Percentiles rank a stretch among this genome's conserved stretches.
Conservation (phyloP, 2,797 vertebrate species). For the Limnodromus scolopaceus region DNA sequence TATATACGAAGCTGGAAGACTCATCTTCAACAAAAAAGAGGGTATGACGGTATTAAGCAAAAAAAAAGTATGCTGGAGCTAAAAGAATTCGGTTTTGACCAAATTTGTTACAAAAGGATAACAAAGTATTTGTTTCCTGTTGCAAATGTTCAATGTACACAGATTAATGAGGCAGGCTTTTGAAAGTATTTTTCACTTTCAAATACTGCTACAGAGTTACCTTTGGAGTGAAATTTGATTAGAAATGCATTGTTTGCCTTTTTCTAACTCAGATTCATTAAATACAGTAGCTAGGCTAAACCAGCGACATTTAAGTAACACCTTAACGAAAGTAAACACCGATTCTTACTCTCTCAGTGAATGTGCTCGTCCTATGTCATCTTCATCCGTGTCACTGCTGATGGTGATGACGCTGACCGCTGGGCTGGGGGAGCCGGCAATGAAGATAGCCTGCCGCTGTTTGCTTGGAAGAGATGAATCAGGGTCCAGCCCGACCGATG, state of each 20-base stretch:
- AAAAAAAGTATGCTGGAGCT: background rate
- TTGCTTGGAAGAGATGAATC: constrained; percentile 80
- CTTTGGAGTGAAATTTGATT: background rate
- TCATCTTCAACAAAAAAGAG: background rate
- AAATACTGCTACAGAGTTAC: background rate
- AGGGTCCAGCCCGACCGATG: constrained; percentile 78
- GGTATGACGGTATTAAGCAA: background rate
- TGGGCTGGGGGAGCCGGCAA: constrained; percentile 89
- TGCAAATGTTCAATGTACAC: accelerated
- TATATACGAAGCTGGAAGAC: background rate
- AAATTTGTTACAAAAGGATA: background rate
- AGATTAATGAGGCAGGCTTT: background rate
- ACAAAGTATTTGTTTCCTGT: background rate
- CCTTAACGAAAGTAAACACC: accelerated
- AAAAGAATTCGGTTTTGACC: background rate
- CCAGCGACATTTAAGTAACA: background rate
- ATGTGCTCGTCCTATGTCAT: constrained; percentile 83
- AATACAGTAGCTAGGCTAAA: no score
- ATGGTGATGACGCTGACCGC: constrained; percentile 95
- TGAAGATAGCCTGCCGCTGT: constrained; percentile 90
- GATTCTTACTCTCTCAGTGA: constrained; percentile 87
- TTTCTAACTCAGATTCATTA: background rate
- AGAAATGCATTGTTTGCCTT: background rate
- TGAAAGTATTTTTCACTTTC: background rate
- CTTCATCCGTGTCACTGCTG: constrained; percentile 93